Percentiles rank a stretch among this genome's conserved stretches.
Conservation (phyloP, 1,140 invertebrate species). For the Lasioglossum albipes region DNA sequence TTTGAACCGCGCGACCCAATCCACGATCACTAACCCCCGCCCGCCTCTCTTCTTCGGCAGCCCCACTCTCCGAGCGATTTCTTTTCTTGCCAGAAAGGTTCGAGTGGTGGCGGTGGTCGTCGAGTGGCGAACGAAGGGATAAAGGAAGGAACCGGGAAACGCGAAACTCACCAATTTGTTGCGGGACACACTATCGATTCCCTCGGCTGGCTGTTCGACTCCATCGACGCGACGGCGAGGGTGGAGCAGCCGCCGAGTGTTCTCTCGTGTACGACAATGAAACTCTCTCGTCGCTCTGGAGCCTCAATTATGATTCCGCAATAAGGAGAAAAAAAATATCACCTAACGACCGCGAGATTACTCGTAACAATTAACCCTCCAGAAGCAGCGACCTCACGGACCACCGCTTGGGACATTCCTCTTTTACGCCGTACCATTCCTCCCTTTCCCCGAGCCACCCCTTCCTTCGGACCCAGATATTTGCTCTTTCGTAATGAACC, state of each 20-base stretch:
- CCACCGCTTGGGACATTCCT: constrained; percentile 4
- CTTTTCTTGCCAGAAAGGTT: constrained; percentile 28
- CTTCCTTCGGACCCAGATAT: background rate
- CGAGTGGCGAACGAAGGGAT: constrained; percentile 24
- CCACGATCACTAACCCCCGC: background rate
- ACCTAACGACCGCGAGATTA: constrained; percentile 39
- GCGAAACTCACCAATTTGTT: constrained; percentile 70
- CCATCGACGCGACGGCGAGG: background rate
- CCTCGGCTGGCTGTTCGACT: background rate
- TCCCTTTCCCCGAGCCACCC: background rate
- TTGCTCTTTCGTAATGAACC: constrained; percentile 37
- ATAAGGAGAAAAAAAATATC: constrained; percentile 44
- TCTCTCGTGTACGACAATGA: constrained; percentile 45
- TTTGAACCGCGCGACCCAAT: constrained; percentile 53
- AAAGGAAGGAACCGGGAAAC: constrained; percentile 56
- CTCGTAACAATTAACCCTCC: constrained; percentile 47
- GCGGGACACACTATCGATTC: constrained; percentile 64
- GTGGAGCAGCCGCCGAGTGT: constrained; percentile 27
- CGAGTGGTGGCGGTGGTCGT: constrained; percentile 46
- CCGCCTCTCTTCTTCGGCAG: background rate
- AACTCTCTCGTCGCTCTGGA: constrained; percentile 32
- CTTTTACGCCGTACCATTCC: background rate
- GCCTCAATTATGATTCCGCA: constrained; percentile 48
- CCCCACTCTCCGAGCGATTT: constrained; percentile 5
- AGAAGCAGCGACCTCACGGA: background rate